Base-by-base conservation (phyloP, 2,888 invertebrate species). In the Acrobasis suavella region DNA sequence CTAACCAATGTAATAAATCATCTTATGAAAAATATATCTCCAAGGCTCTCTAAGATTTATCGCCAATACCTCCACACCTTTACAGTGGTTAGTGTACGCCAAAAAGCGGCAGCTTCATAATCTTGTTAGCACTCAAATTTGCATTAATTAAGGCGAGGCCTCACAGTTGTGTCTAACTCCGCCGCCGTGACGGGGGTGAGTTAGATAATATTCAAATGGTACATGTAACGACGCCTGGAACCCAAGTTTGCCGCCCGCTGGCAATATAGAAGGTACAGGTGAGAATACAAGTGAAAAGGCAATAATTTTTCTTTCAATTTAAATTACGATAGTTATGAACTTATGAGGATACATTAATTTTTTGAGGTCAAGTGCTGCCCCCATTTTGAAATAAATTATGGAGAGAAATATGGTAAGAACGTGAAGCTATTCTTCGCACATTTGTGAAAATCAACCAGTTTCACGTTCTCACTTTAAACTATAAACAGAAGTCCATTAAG, bases 101-200 rank as follows among this genome's bases (percentile, higher is more conserved):
- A 91, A 91, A 91, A 91, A 88, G 88, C 86, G 82, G 81, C 78
- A 82, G 86, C 85, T 89, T 90, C 91, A 92, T 92, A 92, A 92
- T 92, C 92, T 92, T 91, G 91, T 92, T 92, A 92, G 91, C 91
- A 85, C 92, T 88, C 87, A 91, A 92, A 92, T 92, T 92, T 92
- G 91, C 91, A 92, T 92, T 92, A 91, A 92, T 92, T 92, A 92
- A 91, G 87, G 86, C 84, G 78, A 87, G 87, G 86, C 86, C 81
- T 85, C 82, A 73, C 80, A 79, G 82, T 83, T 81, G 83, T 82
- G 81, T 87, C 88, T 90, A 88, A 89, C 87, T 87, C 88, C 79
- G 72, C 67, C 72, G 67, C 74, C 68, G 70, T 65, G 70, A 73
- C 66, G 68, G 74, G 74, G 75, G 76, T 69, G 80, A 78, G 87